Percentiles rank a stretch among this genome's conserved stretches.
These are phyloP conservation scores for Heliconius ismenius DNA, from an alignment of 2,888 invertebrate species.

Conservation along the genomic window DNA sequence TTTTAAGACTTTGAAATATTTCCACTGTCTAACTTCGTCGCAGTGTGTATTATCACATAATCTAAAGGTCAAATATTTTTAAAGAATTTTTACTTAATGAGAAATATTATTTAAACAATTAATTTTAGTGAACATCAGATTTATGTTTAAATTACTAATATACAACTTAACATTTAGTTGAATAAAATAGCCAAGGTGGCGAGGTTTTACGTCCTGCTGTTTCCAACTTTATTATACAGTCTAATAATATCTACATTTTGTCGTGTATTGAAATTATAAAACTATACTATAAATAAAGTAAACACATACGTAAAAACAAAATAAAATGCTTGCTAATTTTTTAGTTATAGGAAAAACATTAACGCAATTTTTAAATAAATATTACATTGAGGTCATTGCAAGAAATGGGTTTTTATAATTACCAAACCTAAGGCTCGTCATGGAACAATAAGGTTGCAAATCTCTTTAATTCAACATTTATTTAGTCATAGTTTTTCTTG, in stretches of 20 bases:
- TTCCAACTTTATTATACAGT: not conserved
- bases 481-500: not conserved
- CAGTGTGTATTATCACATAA: slow-evolving; percentile 9
- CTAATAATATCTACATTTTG: not conserved
- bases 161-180: no score
- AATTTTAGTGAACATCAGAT: slow-evolving; percentile 11
- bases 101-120: slow-evolving; percentile 11
- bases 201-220: not conserved
- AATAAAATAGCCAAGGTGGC: not conserved
- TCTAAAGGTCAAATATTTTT: slow-evolving; percentile 8
- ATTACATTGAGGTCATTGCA: no score
- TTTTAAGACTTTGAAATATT: slow-evolving; percentile 5
- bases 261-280: not conserved
- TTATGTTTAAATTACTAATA: slow-evolving; percentile 22
- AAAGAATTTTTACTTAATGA: slow-evolving; percentile 18
- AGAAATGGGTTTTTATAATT: no score
- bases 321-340: no score
- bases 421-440: not conserved
- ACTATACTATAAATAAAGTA: not conserved
- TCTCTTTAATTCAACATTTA: not conserved
- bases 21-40: not conserved
- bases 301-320: not conserved
- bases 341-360: no score
- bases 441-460: not conserved
- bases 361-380: no score